A percentile compares a stretch with the other conserved stretches of the same genome.
Conservation (phyloP, 2,797 vertebrate genomes). For the Gymnothorax javanicus region DNA sequence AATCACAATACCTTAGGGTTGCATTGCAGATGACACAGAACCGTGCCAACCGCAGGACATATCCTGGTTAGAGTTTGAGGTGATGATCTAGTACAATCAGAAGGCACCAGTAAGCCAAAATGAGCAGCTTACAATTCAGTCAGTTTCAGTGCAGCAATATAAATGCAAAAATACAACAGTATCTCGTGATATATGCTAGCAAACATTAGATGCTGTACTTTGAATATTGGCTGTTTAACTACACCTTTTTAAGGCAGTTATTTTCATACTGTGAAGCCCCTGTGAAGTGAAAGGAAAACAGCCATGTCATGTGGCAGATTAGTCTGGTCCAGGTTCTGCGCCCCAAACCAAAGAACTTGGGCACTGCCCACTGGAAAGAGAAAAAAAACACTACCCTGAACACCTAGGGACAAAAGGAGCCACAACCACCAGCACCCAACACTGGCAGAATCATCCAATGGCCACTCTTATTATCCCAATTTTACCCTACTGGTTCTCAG, state of each 20-base stretch:
- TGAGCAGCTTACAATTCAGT: neutral
- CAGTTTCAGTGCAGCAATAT: neutral
- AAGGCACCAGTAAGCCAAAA: neutral
- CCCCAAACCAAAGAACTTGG: neutral
- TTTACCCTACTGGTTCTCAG: neutral
- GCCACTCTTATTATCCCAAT: neutral
- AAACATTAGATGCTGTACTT: neutral
- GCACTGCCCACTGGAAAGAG: neutral
- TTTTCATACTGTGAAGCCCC: neutral
- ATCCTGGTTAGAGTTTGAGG: neutral
- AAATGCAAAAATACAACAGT: neutral
- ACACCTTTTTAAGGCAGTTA: neutral
- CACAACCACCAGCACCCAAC: neutral
- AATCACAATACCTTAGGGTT: neutral
- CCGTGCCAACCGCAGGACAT: neutral
- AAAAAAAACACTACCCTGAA: neutral
- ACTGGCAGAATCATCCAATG: neutral
- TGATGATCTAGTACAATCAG: neutral
- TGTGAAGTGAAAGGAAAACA: neutral
- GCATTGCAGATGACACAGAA: neutral
- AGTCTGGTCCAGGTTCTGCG: neutral
- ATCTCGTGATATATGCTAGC: neutral
- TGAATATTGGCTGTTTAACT: neutral
- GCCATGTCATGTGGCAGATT: neutral
- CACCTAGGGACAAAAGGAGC: neutral